Percentiles rank a stretch among this genome's conserved stretches.
Evolutionary conservation across 2,113 vertebrate genomes (phyloP).

Genomic region (Scomber scombrus): DNA sequence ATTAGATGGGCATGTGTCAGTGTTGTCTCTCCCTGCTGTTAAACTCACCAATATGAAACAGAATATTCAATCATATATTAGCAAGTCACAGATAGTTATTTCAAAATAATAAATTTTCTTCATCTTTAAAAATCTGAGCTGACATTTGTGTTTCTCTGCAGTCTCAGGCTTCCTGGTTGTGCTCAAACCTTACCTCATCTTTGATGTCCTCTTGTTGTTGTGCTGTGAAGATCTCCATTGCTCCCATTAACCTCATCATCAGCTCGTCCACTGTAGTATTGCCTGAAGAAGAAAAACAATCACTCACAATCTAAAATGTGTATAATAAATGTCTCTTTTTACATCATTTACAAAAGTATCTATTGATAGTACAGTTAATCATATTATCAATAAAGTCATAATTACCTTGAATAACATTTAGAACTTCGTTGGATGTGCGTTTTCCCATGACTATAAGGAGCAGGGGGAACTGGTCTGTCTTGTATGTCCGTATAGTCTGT

Average conservation of each 20-base stretch:
- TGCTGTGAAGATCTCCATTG: constrained; percentile 98
- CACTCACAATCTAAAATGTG: constrained; percentile 68
- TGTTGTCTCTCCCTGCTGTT: too few relatives aligned
- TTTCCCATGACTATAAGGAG: constrained; percentile 99
- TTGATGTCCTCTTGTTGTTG: constrained; percentile 99
- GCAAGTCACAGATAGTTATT: too few relatives aligned
- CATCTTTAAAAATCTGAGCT: neutral
- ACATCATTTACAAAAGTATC: neutral
- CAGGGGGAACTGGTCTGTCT: constrained; percentile 98
- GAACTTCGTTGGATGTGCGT: constrained; percentile 98
- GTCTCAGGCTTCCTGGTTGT: neutral
- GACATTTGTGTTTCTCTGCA: neutral
- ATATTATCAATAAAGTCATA: neutral
- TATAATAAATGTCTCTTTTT: neutral
- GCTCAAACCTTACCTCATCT: constrained; percentile 90
- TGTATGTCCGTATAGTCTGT: constrained; percentile 97
- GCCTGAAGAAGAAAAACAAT: constrained; percentile 83
- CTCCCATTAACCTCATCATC: constrained; percentile 99
- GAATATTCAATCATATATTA: too few relatives aligned
- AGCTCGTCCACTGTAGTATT: constrained; percentile 99
- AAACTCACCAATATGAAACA: too few relatives aligned
- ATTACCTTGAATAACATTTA: constrained; percentile 99
- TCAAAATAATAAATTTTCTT: neutral
- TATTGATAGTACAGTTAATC: neutral
- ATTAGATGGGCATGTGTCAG: too few relatives aligned